Percentiles rank a stretch among this genome's conserved stretches.
phyloP scores from a whole-genome alignment of 2,797 vertebrate species.

The Lepus oiostolus region DNA sequence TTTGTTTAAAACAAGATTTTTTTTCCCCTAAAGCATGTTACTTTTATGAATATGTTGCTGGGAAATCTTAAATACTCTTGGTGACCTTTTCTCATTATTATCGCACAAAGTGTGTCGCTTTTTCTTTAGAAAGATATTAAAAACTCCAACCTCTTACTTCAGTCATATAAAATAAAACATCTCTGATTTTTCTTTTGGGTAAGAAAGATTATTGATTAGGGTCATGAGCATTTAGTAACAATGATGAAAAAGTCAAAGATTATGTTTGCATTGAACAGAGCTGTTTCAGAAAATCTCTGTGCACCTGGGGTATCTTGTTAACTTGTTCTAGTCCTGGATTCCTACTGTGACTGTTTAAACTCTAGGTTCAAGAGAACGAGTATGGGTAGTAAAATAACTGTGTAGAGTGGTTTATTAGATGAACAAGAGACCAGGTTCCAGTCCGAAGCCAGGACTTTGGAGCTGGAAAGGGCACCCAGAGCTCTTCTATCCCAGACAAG shows the following conservation, averaged over 20 bases:
- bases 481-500: background rate
- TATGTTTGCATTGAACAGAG: slow-evolving; percentile 3
- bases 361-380: background rate
- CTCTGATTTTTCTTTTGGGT: background rate
- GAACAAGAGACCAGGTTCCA: background rate
- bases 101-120: background rate
- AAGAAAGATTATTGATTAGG: background rate
- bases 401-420: background rate
- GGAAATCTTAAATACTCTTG: background rate
- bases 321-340: background rate
- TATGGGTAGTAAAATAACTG: background rate
- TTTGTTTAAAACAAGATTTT: background rate
- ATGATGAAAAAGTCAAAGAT: background rate
- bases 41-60: background rate
- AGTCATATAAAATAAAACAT: background rate
- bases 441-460: background rate
- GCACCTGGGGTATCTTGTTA: background rate
- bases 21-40: background rate
- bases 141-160: background rate
- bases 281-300: background rate
- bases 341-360: background rate
- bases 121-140: background rate
- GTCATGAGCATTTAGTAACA: background rate
- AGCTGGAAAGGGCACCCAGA: background rate
- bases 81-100: background rate